Base-by-base conservation (phyloP, 2,113 vertebrate species). In the Ellobius talpinus region DNA sequence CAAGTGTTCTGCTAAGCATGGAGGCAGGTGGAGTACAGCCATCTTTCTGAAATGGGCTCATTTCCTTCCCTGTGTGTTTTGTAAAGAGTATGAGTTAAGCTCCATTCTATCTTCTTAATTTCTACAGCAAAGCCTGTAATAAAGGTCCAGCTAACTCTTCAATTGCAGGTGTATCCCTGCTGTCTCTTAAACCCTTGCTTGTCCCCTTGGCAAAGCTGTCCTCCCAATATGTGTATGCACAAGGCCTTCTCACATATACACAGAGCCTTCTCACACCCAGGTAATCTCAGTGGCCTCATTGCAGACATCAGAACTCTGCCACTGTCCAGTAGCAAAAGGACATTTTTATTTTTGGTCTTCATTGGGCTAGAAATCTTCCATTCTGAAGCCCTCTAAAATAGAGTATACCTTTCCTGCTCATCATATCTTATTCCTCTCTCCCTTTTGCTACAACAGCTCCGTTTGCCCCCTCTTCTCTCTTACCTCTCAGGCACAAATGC, bases 321-420 rank as follows among this genome's bases (percentile, higher is more conserved):
- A 45, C 36, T 45, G 3, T 39, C 10, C 7, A 81, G 2, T 10
- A 87, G 24, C 10, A 93, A 94, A 87, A 8, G 21, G 70, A 1
- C 1, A 39, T 36, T 19, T 58, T 84, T 12, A 89, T 2, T 0
- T 3, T 24, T n/a, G 12, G 14, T 33, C 0, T 0, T 4, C 12
- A 7, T 7, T 45, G 17, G 14, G 14, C 61, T 50, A 3, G 7
- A 9, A 13, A 23, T 4, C 4, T 50, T 58, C 4, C 13, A 85
- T 23, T 52, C n/a, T 92, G n/a, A 3, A 84, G 14, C 17, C 3
- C 11, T 45, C 16, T 58, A 61, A 29, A 33, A 70, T 10, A n/a
- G n/a, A 82, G n/a, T 19, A 63, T 21, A 50, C 11, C 2, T 7
- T 36, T 45, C 47, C 31, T 65, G 0, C 33, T 74, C 0, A 45